A percentile compares a stretch with the other conserved stretches of the same genome.
Conservation (phyloP, 30 jellyfish, hydroid and myxozoan species). For the Rhopilema esculentum region DNA sequence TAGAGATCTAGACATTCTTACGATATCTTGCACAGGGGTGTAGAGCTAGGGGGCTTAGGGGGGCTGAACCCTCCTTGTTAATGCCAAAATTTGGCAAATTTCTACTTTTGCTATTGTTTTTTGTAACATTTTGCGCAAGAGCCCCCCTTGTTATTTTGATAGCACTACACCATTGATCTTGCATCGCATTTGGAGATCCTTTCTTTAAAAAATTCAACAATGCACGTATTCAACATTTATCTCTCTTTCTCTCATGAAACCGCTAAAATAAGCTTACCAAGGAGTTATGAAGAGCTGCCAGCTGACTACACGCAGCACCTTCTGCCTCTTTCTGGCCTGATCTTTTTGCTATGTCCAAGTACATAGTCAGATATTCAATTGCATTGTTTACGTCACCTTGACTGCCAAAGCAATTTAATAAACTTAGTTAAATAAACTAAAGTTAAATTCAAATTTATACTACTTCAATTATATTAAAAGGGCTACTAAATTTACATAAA, state of each 20-base stretch:
- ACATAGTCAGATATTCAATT: constrained; percentile 67
- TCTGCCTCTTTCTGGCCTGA: constrained; percentile 55
- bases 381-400: constrained; percentile 78
- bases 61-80: no score
- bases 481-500: no score
- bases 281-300: constrained; percentile 73
- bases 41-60: no score
- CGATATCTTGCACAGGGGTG: no score
- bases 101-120: no score
- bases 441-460: no score
- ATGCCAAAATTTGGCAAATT: no score
- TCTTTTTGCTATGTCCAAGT: constrained; percentile 68
- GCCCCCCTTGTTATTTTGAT: no score
- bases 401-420: constrained; percentile 12
- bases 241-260: background rate
- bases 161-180: no score
- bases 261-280: constrained; percentile 50
- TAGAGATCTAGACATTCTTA: no score
- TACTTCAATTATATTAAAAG: no score
- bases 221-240: background rate
- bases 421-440: background rate
- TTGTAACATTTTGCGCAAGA: no score
- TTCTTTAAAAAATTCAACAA: background rate
- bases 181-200: background rate
- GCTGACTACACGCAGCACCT: constrained; percentile 76